Evolutionary conservation across 2,113 vertebrate species (phyloP).

Genomic region (Cercocebus atys): DNA sequence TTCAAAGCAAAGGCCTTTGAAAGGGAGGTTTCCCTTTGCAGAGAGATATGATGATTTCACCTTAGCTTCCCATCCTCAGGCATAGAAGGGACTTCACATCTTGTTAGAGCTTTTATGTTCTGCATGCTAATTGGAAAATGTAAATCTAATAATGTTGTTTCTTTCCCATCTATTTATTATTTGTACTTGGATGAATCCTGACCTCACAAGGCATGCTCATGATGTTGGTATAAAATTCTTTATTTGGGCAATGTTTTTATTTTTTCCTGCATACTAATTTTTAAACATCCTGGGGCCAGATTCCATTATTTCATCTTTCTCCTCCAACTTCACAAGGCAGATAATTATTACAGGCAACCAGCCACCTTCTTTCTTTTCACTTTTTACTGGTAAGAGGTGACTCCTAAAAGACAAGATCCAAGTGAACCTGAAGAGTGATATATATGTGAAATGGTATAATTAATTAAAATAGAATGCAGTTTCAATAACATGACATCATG

Average conservation of each 20-base stretch:
- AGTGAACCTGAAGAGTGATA: background rate
- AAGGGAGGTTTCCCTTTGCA: background rate
- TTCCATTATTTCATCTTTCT: conserved; percentile 19
- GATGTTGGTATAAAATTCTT: background rate
- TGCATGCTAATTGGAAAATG: conserved; percentile 24
- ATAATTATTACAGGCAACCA: background rate
- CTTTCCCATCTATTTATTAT: conserved; percentile 24
- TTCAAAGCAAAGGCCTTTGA: background rate
- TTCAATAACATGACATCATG: background rate
- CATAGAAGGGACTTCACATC: background rate
- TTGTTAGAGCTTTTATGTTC: background rate
- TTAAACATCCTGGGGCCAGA: conserved; percentile 5
- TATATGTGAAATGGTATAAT: background rate
- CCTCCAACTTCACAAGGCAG: background rate
- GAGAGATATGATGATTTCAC: background rate
- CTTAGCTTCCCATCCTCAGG: background rate
- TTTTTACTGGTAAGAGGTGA: background rate
- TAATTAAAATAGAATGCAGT: background rate
- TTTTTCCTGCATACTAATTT: background rate
- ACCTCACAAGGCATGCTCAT: background rate
- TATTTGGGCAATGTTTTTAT: background rate
- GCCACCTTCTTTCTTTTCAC: background rate
- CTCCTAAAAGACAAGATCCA: background rate
- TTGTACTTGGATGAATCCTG: conserved; percentile 50
- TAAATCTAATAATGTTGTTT: background rate